Conservation (phyloP, 1,140 invertebrate species). For the Procambarus clarkii region DNA sequence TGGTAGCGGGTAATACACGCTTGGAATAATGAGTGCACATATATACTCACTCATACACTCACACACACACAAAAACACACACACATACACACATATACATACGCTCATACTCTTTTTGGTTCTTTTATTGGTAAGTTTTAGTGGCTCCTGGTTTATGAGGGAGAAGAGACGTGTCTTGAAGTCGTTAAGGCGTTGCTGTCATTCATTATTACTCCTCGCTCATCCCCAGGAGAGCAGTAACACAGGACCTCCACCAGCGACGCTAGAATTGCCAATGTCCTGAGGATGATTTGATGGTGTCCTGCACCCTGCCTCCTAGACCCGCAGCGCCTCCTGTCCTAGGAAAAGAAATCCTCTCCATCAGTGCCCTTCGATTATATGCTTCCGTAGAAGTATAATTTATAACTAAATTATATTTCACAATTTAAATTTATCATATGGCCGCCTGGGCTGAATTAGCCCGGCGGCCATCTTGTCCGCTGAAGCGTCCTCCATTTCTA, state of each 20-base stretch:
- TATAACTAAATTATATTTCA: too few relatives aligned
- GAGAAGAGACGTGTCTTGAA: constrained; percentile 28
- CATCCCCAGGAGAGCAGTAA: background rate
- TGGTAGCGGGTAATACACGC: too few relatives aligned
- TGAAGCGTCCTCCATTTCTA: too few relatives aligned
- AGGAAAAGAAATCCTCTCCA: too few relatives aligned
- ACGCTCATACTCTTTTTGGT: background rate
- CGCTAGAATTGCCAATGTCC: constrained; percentile 6
- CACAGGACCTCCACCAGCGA: background rate
- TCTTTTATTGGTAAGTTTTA: constrained; percentile 47
- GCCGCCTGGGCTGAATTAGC: too few relatives aligned
- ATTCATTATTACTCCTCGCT: constrained; percentile 32
- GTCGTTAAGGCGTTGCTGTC: constrained; percentile 30
- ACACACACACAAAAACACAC: background rate
- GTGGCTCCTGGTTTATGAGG: constrained; percentile 28
- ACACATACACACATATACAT: background rate
- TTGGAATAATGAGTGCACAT: too few relatives aligned
- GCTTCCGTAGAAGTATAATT: too few relatives aligned
- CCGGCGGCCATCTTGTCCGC: too few relatives aligned
- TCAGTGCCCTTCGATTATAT: too few relatives aligned
- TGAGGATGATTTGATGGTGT: background rate
- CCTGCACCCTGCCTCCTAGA: background rate
- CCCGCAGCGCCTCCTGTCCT: too few relatives aligned
- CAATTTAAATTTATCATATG: too few relatives aligned
- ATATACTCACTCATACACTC: too few relatives aligned